Base-by-base conservation (phyloP, 2,797 vertebrate genomes). In the Smutsia gigantea region DNA sequence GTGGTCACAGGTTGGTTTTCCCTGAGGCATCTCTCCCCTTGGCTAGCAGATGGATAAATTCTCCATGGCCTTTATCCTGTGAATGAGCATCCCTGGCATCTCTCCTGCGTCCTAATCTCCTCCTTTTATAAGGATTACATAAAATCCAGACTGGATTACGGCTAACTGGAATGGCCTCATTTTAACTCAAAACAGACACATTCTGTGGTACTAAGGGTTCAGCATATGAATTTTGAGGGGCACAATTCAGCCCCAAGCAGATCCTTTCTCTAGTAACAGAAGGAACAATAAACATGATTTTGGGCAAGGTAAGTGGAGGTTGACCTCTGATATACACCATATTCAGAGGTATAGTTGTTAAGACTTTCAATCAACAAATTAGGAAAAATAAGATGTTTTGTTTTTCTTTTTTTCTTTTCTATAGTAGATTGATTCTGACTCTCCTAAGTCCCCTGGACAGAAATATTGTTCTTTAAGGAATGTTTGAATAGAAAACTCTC, bases 81-180 rank as follows among this genome's bases (percentile, higher is more conserved):
- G 18, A 17, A 7, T 29, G 23, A 1, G 5, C 7, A 19, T 27
- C 39, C 23, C 18, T 31, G 31, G 8, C 0, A 3, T 31, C 13
- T 78, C 8, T 31, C 1, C 1, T 75, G n/a, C 34, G 5, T 37
- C 23, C 46, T 17, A 15, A 72, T 69, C 7, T 69, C 29, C 34
- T 90, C 31, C 46, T 64, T 34, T 64, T 25, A 17, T 15, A 23
- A 66, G 37, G 11, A 69, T 27, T 2, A 4, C 27, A 5, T 61
- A 46, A 46, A 46, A 46, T 2, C 46, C 23, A 64, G 49, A 78
- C 1, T 53, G 63, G 8, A n/a, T 72, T 15, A 51, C 29, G 12
- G 15, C 3, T 49, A 10, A 37, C 21, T 19, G 4, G 29, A 46
- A 78, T 34, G 29, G 39, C 7, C 17, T 51, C 13, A 29, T 68